phyloP scores from a whole-genome alignment of 2,797 vertebrate species.

The Eurystomus glaucurus region DNA sequence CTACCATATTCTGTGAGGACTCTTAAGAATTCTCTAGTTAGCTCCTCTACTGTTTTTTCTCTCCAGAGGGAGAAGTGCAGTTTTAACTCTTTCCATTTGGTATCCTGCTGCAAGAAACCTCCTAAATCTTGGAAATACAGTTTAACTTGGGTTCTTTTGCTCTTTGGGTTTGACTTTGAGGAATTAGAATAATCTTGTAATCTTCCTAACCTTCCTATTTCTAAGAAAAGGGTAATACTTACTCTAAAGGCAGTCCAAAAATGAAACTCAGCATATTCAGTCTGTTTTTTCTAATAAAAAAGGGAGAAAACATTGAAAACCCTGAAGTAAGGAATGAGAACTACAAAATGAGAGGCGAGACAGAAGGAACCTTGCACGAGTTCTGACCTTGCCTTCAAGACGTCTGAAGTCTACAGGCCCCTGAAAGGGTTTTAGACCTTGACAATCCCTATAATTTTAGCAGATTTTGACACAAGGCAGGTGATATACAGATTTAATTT shows the following conservation, averaged over 20 bases:
- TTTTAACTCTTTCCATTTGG: not conserved
- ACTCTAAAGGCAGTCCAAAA: not conserved
- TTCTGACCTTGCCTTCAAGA: not conserved
- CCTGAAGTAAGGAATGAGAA: not conserved
- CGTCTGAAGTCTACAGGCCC: not conserved
- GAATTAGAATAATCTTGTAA: not conserved
- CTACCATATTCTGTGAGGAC: not conserved
- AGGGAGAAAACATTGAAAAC: not conserved
- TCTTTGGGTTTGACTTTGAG: not conserved
- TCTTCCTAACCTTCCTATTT: not conserved
- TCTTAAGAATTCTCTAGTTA: not conserved
- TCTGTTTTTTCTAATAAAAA: not conserved
- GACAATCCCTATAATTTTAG: not conserved
- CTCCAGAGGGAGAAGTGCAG: not conserved
- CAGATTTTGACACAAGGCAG: not conserved
- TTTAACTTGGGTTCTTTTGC: not conserved
- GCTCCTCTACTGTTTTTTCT: not conserved
- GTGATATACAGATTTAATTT: slow-evolving; percentile 19
- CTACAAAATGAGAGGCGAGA: not conserved
- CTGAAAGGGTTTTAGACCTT: not conserved
- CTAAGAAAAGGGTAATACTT: not conserved
- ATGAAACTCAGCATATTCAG: not conserved
- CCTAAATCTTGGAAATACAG: not conserved
- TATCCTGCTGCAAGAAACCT: not conserved
- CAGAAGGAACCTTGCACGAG: fast-evolving